Conservation (phyloP, 1,140 invertebrate genomes). For the Leucophenga varia region DNA sequence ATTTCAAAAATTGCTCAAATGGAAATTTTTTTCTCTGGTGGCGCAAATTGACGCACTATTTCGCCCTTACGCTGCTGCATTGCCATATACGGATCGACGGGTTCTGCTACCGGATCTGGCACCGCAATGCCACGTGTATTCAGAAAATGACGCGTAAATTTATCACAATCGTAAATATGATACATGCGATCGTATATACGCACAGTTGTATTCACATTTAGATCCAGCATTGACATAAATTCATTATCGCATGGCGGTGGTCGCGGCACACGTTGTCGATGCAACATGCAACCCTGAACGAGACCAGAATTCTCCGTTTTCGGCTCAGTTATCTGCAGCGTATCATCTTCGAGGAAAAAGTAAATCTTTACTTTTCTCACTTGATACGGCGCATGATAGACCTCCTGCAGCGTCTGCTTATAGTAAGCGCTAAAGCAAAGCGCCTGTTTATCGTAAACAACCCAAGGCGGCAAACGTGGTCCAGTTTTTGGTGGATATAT, state of each 20-base stretch:
- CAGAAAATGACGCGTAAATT: constrained; percentile 81
- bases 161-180: constrained; percentile 78
- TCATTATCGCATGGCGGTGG: constrained; percentile 43
- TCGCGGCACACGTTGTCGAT: constrained; percentile 40
- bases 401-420: constrained; percentile 79
- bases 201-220: constrained; percentile 44
- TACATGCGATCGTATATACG: constrained; percentile 49
- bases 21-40: constrained; percentile 38
- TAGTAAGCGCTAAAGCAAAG: constrained; percentile 83
- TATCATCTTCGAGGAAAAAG: constrained; percentile 90
- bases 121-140: constrained; percentile 81
- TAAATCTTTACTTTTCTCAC: constrained; percentile 80
- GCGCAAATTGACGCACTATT: constrained; percentile 4
- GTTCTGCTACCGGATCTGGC: constrained; percentile 62
- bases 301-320: constrained; percentile 72
- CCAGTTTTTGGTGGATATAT: constrained; percentile 71
- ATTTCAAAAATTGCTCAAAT: constrained; percentile 74
- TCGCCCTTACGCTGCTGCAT: constrained; percentile 46
- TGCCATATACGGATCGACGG: constrained; percentile 59
- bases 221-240: constrained; percentile 41
- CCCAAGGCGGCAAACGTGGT: constrained; percentile 75
- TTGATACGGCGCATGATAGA: constrained; percentile 66
- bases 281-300: constrained; percentile 64
- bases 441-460: constrained; percentile 83
- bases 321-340: constrained; percentile 78